Conservation (phyloP, 1,140 invertebrate genomes). For the Berghia stephanieae region DNA sequence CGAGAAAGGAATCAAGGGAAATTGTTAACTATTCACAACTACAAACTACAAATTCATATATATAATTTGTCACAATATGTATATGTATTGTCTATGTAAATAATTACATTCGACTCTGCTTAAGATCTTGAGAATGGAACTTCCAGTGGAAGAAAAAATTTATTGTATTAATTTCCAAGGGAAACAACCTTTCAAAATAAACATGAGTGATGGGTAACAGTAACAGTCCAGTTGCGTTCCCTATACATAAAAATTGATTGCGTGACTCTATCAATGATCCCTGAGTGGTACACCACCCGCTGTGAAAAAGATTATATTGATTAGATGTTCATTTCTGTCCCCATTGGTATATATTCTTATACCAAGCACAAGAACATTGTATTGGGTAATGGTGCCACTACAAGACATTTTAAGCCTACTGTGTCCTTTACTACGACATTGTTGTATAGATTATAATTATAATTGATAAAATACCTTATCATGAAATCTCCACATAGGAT, state of each 20-base stretch:
- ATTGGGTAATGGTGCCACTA: not conserved
- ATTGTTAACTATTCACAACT: not conserved
- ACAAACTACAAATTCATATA: no score
- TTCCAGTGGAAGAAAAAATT: not conserved
- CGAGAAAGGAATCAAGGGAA: not conserved
- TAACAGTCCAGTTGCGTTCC: no score
- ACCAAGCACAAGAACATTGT: not conserved
- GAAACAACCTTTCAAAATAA: no score
- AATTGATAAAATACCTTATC: slow-evolving; percentile 72
- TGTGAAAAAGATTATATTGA: not conserved
- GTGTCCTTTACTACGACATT: not conserved
- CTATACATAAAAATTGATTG: no score
- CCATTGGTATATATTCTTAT: not conserved
- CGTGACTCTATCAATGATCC: no score
- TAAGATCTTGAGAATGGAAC: slow-evolving; percentile 64
- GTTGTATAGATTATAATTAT: not conserved
- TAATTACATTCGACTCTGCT: not conserved
- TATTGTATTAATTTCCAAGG: not conserved
- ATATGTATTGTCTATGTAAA: not conserved
- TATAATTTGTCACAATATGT: not conserved
- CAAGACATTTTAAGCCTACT: not conserved
- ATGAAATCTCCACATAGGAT: slow-evolving; percentile 92
- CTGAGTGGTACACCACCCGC: not conserved
- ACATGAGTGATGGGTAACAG: no score
- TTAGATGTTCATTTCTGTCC: not conserved